Evolutionary conservation across 30 jellyfish, hydroid and myxozoan species (phyloP), one percentile per base, ranked within the genome.

Genomic region (Turritopsis rubra): DNA sequence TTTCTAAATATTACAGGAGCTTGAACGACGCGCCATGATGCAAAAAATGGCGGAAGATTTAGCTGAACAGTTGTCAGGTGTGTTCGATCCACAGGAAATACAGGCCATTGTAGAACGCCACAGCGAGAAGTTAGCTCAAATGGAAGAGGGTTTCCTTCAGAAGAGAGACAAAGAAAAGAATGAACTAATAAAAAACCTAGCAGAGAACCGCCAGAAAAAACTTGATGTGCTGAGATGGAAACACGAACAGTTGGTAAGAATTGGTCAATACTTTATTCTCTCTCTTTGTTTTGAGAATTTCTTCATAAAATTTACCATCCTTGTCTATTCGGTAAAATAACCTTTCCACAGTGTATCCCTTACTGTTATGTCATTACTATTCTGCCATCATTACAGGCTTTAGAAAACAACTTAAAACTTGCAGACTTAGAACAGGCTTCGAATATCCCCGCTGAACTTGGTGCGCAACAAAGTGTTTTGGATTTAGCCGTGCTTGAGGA

Each of bases 31-130:
- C 25, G 89, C 79, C n/a, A 53, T 89, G 89, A 93, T 85, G 93
- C 71, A 71, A 68, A 71, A 81, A 26, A 81, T 90, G 65, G 96
- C 89, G 28, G 95, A 75, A 73, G 81, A 89, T 9, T 77, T 93
- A 8, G 96, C 95, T 20, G 94, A 86, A 25, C 79, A 85, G 82
- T 87, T 93, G 73, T 30, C 90, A 1, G 96, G 96, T 21, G 99
- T 75, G 24, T 54, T 88, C 83, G 73, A 92, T 7, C 88, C 82
- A 21, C 85, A 68, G 28, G 99, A 93, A 26, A 88, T 85, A 75
- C 76, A 77, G 71, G 77, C 83, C 52, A 83, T 93, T 28, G 80
- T 93, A 21, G 97, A 85, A 65, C 75, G 83, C 13, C 96, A 88
- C 73, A 85, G 82, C 80, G 78, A 77, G 52, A 79, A 82, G 52